Conservation (phyloP, 2,113 vertebrate species). For the Dipodomys merriami region DNA sequence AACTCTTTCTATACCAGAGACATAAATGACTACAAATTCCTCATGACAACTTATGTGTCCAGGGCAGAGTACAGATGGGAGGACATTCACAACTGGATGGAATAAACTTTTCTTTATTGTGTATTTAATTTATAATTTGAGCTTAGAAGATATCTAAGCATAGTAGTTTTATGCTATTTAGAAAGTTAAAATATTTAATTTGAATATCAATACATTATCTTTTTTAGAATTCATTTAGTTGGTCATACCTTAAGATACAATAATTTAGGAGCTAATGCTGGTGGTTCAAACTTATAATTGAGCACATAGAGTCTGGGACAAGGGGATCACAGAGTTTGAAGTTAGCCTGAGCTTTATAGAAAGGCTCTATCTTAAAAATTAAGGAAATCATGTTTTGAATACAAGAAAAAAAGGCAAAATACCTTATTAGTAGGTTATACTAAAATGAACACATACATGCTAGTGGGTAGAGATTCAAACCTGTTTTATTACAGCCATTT, state of each 20-base stretch:
- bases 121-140: constrained; percentile 28
- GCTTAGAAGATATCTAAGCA: not conserved
- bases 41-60: not conserved
- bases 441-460: not conserved
- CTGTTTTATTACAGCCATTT: not conserved
- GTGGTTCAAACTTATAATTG: too few species aligned
- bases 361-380: too few species aligned
- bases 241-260: not conserved
- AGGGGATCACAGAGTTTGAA: too few species aligned
- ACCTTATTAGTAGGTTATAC: not conserved
- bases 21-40: not conserved
- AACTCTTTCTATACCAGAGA: not conserved
- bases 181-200: constrained; percentile 41
- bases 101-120: constrained; percentile 17
- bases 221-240: constrained; percentile 42
- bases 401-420: not conserved
- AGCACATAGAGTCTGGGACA: too few species aligned
- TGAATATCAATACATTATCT: not conserved
- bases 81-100: not conserved
- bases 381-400: not conserved
- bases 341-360: too few species aligned
- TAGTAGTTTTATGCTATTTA: constrained; percentile 36
- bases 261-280: not conserved
- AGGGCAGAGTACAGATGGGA: not conserved
- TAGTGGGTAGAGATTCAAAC: not conserved